Conservation (phyloP, 2,888 invertebrate species). For the Phasia obesa region DNA sequence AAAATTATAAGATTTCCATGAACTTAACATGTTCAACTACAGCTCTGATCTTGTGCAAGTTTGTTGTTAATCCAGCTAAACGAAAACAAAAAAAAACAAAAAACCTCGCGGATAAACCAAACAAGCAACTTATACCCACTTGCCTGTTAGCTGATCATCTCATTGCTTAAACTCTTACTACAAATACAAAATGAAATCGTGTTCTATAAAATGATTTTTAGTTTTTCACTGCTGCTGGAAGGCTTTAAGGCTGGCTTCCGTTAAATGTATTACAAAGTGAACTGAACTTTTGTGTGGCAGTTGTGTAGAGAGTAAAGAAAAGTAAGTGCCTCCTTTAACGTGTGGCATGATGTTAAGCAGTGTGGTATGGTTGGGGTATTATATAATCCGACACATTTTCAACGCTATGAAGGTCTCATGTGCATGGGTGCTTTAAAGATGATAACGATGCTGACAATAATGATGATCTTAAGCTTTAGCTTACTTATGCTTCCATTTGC, state of each 20-base stretch:
- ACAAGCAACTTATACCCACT: conserved; percentile 23
- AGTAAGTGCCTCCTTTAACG: conserved; percentile 14
- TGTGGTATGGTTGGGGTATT: conserved; percentile 46
- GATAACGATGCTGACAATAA: conserved; percentile 39
- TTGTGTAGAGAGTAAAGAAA: conserved; percentile 28
- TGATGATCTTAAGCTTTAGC: conserved; percentile 48
- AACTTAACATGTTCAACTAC: conserved; percentile 7
- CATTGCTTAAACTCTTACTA: conserved; percentile 23
- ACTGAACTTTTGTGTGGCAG: conserved; percentile 39
- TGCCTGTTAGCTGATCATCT: conserved; percentile 42
- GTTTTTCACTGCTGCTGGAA: conserved; percentile 30
- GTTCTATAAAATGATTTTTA: conserved; percentile 45
- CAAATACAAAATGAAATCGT: conserved; percentile 53
- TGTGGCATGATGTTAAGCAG: conserved; percentile 37
- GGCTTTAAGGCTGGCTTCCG: conserved; percentile 62
- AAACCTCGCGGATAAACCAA: conserved; percentile 58
- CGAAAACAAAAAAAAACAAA: conserved; percentile 26
- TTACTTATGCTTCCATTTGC: conserved; percentile 51
- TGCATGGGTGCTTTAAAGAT: conserved; percentile 56
- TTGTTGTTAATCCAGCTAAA: conserved; percentile 55
- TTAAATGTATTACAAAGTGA: conserved; percentile 41
- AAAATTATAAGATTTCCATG: not conserved
- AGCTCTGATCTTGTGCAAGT: conserved; percentile 30
- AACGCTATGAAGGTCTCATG: conserved; percentile 54
- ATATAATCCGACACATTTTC: conserved; percentile 64